Percentiles rank a stretch among this genome's conserved stretches.
Evolutionary conservation across 2,888 invertebrate genomes (phyloP).

Genomic region (Myopa testacea): DNA sequence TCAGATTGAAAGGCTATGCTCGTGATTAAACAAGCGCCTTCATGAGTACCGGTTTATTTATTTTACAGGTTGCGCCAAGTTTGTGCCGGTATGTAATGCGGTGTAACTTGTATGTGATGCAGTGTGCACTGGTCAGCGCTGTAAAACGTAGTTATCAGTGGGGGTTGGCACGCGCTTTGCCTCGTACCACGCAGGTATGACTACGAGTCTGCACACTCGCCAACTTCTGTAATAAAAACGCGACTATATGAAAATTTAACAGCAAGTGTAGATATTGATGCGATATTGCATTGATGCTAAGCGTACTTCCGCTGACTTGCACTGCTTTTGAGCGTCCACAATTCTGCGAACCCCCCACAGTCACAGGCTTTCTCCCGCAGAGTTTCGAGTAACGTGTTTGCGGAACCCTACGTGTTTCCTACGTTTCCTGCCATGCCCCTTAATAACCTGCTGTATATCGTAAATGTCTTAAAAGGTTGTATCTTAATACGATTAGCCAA

Average conservation of each 20-base stretch:
- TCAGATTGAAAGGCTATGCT: neutral
- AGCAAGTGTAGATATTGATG: slow-evolving; percentile 38
- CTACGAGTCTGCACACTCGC: slow-evolving; percentile 37
- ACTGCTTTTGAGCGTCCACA: slow-evolving; percentile 18
- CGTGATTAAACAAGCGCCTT: slow-evolving; percentile 7
- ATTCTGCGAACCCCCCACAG: slow-evolving; percentile 42
- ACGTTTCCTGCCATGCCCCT: slow-evolving; percentile 1
- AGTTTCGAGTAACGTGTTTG: slow-evolving; percentile 10
- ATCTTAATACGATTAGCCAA: slow-evolving; percentile 53
- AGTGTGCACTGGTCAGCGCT: slow-evolving; percentile 53
- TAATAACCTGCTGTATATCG: slow-evolving; percentile 1
- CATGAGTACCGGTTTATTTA: slow-evolving; percentile 57
- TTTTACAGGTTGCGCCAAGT: slow-evolving; percentile 55
- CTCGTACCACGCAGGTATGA: slow-evolving; percentile 44
- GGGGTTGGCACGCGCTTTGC: slow-evolving; percentile 68
- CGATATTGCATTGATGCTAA: slow-evolving; percentile 7
- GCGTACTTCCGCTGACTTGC: slow-evolving; percentile 33
- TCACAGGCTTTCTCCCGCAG: slow-evolving; percentile 35
- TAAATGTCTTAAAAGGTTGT: slow-evolving; percentile 52
- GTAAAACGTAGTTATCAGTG: slow-evolving; percentile 66
- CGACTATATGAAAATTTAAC: slow-evolving; percentile 30
- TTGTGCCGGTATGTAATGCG: slow-evolving; percentile 52
- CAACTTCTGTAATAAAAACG: slow-evolving; percentile 28
- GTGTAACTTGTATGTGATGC: slow-evolving; percentile 58
- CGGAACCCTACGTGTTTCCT: slow-evolving; percentile 19